These are phyloP conservation scores for Xiphophorus couchianus DNA, from an alignment of 2,113 vertebrate species.

Conservation along the genomic window DNA sequence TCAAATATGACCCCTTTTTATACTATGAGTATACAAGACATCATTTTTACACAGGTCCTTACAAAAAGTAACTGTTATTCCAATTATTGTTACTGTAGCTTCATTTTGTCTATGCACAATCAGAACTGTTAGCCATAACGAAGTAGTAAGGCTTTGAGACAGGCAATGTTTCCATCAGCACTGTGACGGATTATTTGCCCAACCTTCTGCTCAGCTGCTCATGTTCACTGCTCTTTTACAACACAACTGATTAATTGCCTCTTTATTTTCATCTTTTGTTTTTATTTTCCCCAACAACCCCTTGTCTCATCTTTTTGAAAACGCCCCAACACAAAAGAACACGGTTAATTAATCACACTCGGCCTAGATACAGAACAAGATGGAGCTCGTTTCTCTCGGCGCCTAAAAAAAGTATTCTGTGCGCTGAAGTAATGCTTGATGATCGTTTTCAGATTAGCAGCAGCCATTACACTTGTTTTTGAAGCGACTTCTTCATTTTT, in stretches of 20 bases:
- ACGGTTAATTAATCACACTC: conserved; percentile 80
- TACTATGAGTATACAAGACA: no score
- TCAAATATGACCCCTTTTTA: no score
- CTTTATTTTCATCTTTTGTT: conserved; percentile 70
- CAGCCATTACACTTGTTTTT: conserved; percentile 64
- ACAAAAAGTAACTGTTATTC: no score
- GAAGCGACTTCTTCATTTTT: conserved; percentile 45
- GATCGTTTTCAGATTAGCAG: conserved; percentile 62
- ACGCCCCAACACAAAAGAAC: conserved; percentile 72
- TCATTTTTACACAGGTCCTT: no score
- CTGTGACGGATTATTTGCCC: conserved; percentile 33
- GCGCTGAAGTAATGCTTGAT: conserved; percentile 48
- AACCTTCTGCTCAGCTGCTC: conserved; percentile 28
- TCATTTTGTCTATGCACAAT: background rate
- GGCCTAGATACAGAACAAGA: conserved; percentile 73
- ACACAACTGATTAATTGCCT: conserved; percentile 78
- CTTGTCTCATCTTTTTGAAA: conserved; percentile 64
- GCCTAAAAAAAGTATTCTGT: conserved; percentile 40
- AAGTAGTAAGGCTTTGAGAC: background rate
- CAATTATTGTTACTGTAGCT: background rate
- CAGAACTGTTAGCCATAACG: background rate
- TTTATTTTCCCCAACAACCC: background rate
- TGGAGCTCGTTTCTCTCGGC: conserved; percentile 44
- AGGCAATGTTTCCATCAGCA: conserved; percentile 19
- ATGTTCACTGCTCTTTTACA: conserved; percentile 55